Evolutionary conservation across 2,888 invertebrate species (phyloP).

Genomic region (Melanostoma mellinum): DNA sequence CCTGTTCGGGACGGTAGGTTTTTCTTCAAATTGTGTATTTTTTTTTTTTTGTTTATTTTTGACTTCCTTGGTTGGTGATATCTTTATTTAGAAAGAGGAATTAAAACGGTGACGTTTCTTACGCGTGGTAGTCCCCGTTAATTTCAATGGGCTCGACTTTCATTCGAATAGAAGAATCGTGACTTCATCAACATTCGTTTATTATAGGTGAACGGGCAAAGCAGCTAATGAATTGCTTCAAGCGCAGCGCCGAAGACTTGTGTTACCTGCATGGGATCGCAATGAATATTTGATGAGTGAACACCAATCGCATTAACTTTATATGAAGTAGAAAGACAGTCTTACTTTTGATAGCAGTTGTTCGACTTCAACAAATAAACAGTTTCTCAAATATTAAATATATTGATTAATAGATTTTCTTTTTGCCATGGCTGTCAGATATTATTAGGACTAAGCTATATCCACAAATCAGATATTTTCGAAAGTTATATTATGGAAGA

Average conservation of each 20-base stretch:
- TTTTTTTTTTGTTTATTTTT: conserved; percentile 16
- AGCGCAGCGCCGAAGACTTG: conserved; percentile 49
- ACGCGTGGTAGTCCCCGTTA: conserved; percentile 52
- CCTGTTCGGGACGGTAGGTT: conserved; percentile 10
- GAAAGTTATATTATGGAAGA: too few species aligned
- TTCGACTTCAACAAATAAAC: too few species aligned
- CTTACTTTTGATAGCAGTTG: too few species aligned
- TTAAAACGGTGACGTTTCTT: conserved; percentile 36
- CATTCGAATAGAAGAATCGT: conserved; percentile 65
- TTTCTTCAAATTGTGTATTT: background rate
- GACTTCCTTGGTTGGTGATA: conserved; percentile 62
- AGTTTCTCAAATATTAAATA: too few species aligned
- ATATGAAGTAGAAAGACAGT: too few species aligned
- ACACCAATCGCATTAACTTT: too few species aligned
- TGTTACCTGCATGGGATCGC: conserved; percentile 10
- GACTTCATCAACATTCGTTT: conserved; percentile 70
- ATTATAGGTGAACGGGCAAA: conserved; percentile 60
- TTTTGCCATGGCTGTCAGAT: too few species aligned
- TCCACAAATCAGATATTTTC: too few species aligned
- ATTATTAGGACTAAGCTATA: too few species aligned
- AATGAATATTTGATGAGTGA: too few species aligned
- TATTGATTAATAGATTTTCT: too few species aligned
- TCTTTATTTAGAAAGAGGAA: conserved; percentile 68
- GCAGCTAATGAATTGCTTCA: conserved; percentile 59
- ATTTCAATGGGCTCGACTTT: conserved; percentile 57